Base-by-base conservation (phyloP, 2,113 vertebrate species). In the Chelonoidis abingdonii region DNA sequence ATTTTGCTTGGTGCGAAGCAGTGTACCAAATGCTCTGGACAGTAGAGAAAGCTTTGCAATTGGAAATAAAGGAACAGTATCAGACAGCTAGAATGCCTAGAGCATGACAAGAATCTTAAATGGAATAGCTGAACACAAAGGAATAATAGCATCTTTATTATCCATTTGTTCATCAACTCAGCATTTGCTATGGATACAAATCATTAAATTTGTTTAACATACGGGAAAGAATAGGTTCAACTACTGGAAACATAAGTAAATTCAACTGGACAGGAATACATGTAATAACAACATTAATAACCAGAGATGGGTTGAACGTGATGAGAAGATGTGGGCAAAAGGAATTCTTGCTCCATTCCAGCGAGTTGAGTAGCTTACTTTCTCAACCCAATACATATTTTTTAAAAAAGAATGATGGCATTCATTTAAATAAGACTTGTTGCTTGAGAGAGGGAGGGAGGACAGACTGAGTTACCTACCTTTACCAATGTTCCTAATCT, bases 381-480 rank as follows among this genome's bases (percentile, higher is more conserved):
- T 96, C 90, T 92, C 50, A 95, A 83, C 27, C 76, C 27, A 44
- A 85, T 90, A 92, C 65, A 87, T 87, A 38, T 72, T 38, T 72
- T 38, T 62, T 52, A 85, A 54, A 89, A 96, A 84, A 88, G 96
- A 96, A 94, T 88, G 97, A 86, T 9, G 52, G 95, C 79, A 91
- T 97, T 97, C 97, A 96, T 97, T 98, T 98, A 97, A 96, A 97
- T 97, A 97, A 96, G 76, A 31, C 16, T 86, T 96, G 92, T 96
- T 96, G 82, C 93, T 90, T 72, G n/a, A 72, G 16, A 8, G 65
- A n/a, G 9, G 86, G 50, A 27, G 59, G 59, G 56, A 95, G 50
- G 44, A 96, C 52, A 96, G 84, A 92, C 79, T 90, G 83, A 92
- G 96, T 94, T 95, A 90, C 49, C 93, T 88, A 93, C 72, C 65